phyloP scores from a whole-genome alignment of 2,797 vertebrate genomes.

The Florisuga fusca region DNA sequence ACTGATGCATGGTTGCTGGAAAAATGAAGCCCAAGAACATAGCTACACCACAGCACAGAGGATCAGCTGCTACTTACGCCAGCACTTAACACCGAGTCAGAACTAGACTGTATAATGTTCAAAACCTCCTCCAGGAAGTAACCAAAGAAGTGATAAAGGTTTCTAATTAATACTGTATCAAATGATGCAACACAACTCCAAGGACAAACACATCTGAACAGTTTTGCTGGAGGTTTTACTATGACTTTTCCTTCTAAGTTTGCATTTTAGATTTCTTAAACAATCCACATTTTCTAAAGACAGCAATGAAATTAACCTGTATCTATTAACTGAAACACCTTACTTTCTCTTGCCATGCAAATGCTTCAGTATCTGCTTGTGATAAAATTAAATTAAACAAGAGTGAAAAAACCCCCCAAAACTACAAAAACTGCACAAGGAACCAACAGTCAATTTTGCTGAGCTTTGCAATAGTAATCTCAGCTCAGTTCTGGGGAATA shows the following conservation, averaged over 20 bases:
- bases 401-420: background rate
- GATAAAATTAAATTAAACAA: background rate
- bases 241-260: background rate
- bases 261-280: background rate
- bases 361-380: background rate
- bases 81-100: background rate
- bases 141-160: background rate
- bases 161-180: background rate
- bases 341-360: background rate
- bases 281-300: background rate
- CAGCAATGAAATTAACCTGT: background rate
- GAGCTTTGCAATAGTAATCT: background rate
- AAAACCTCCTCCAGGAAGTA: background rate
- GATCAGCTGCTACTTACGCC: background rate
- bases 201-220: background rate
- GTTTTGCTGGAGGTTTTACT: background rate
- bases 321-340: background rate
- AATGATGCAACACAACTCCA: background rate
- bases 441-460: background rate
- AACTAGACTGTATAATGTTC: background rate
- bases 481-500: background rate
- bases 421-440: background rate
- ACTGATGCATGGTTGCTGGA: background rate
- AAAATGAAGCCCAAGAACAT: background rate
- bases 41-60: background rate